Conservation (phyloP, 2,888 invertebrate genomes). For the Phortica okadai region DNA sequence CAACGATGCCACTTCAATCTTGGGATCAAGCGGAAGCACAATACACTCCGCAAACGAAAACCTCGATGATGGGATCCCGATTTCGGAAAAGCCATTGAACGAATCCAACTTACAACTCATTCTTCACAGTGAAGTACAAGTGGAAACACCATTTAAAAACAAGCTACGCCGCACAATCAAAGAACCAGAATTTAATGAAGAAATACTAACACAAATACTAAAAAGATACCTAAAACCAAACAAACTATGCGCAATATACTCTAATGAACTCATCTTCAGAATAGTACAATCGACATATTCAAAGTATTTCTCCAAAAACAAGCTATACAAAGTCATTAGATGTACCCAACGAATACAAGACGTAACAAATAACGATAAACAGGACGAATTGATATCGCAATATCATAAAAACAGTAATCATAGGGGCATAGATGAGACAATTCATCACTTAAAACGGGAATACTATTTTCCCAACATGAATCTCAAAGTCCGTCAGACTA, state of each 20-base stretch:
- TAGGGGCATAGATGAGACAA: constrained; percentile 37
- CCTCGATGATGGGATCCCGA: constrained; percentile 34
- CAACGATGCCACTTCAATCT: too few species aligned
- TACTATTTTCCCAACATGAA: too few species aligned
- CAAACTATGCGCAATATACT: constrained; percentile 32
- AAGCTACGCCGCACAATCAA: constrained; percentile 30
- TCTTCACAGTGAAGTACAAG: constrained; percentile 9
- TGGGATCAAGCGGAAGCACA: constrained; percentile 21
- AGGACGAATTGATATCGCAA: constrained; percentile 32
- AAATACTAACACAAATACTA: constrained; percentile 24
- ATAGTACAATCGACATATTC: constrained; percentile 38
- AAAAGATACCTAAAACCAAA: constrained; percentile 38
- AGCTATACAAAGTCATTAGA: constrained; percentile 36
- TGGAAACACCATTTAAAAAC: constrained; percentile 39
- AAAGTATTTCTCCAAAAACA: constrained; percentile 33
- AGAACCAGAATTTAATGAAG: constrained; percentile 29
- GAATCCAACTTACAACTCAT: constrained; percentile 42
- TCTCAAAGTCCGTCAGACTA: too few species aligned
- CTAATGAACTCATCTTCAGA: constrained; percentile 38
- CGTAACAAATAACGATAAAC: constrained; percentile 31
- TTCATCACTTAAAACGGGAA: too few species aligned
- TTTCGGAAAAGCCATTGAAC: constrained; percentile 43
- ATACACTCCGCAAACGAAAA: constrained; percentile 36
- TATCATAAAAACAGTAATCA: constrained; percentile 38
- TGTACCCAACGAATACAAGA: constrained; percentile 27